Evolutionary conservation across 2,888 invertebrate genomes (phyloP).

Genomic region (Atethmia centrago): DNA sequence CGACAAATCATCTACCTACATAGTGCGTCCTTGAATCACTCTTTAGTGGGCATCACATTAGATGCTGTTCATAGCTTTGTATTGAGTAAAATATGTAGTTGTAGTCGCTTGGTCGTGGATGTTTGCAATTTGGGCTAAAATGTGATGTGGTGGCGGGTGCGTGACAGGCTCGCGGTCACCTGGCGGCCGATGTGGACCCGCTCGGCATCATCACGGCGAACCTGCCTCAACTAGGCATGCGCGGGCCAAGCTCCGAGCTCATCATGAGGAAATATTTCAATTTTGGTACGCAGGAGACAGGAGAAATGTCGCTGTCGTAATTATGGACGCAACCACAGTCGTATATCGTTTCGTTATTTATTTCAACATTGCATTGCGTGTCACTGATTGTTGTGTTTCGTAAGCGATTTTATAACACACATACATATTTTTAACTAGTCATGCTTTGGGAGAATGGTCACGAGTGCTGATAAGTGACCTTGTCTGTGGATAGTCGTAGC

Average conservation of each 20-base stretch:
- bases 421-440: constrained; percentile 71
- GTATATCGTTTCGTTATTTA: constrained; percentile 72
- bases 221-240: constrained; percentile 89
- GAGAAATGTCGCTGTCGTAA: constrained; percentile 71
- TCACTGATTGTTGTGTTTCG: constrained; percentile 77
- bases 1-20: constrained; percentile 61
- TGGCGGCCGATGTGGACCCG: constrained; percentile 98
- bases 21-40: constrained; percentile 21
- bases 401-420: constrained; percentile 82
- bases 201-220: constrained; percentile 96
- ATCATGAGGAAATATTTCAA: constrained; percentile 91
- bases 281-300: constrained; percentile 85
- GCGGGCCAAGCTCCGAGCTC: constrained; percentile 89
- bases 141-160: constrained; percentile 83
- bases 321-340: constrained; percentile 77
- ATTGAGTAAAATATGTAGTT: constrained; percentile 24
- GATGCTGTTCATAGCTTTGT: constrained; percentile 22
- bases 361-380: constrained; percentile 79
- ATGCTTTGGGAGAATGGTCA: constrained; percentile 59
- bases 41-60: constrained; percentile 9
- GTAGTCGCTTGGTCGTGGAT: constrained; percentile 74
- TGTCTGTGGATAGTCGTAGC: constrained; percentile 55
- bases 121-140: constrained; percentile 76
- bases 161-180: constrained; percentile 97
- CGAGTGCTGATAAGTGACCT: constrained; percentile 43